A percentile compares a stretch with the other conserved stretches of the same genome.
phyloP scores from a whole-genome alignment of 2,797 vertebrate genomes.

The Champsocephalus gunnari region DNA sequence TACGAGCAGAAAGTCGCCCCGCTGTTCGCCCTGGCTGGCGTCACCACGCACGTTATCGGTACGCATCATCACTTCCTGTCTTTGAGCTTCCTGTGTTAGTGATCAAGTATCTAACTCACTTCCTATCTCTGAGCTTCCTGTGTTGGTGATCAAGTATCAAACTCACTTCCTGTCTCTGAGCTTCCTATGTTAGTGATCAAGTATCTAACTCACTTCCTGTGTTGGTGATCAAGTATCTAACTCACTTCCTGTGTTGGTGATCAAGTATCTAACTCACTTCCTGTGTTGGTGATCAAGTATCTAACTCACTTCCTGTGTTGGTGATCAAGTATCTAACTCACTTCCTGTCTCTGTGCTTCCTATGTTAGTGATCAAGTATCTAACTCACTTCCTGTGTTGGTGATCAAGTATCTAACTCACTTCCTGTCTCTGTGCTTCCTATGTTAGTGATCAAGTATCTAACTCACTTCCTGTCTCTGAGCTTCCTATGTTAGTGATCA shows the following conservation, averaged over 20 bases:
- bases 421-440: no score
- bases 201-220: neutral
- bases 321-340: neutral
- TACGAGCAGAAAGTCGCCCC: constrained; percentile 94
- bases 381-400: neutral
- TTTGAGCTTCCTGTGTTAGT: neutral
- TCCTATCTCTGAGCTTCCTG: no score
- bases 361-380: neutral
- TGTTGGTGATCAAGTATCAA: neutral
- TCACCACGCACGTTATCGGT: constrained; percentile 92
- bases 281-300: neutral
- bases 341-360: no score
- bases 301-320: neutral
- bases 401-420: no score
- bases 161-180: neutral
- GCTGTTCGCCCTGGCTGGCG: constrained; percentile 88
- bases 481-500: no score
- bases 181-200: neutral
- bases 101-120: neutral
- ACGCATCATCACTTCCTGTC: constrained; percentile 5
- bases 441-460: neutral
- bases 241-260: no score
- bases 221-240: neutral
- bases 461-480: neutral
- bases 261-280: neutral